Conservation (phyloP, 2,113 vertebrate species). For the Dendrocopos noguchii region DNA sequence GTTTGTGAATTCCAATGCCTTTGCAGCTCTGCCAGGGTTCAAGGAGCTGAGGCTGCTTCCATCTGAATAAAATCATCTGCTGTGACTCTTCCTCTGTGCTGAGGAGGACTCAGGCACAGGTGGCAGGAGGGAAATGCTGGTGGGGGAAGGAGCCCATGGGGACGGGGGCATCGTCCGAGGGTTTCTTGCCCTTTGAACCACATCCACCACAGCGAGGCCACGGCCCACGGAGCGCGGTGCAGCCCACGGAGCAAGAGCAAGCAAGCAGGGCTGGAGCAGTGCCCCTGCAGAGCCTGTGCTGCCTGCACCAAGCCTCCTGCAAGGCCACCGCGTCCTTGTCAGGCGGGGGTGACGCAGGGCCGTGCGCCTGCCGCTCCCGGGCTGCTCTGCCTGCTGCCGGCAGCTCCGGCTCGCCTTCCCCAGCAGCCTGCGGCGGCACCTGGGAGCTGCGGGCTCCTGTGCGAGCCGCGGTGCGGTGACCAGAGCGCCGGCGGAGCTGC, state of each 20-base stretch:
- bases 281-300: background rate
- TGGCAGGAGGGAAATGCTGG: background rate
- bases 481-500: background rate
- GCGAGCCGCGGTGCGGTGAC: background rate
- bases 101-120: background rate
- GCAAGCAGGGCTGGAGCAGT: fast-evolving
- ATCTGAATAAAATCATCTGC: background rate
- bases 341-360: background rate
- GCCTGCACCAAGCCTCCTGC: background rate
- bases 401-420: background rate
- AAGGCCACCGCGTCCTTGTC: slow-evolving; percentile 34
- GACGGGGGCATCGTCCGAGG: background rate
- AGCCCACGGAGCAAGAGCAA: fast-evolving
- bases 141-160: fast-evolving
- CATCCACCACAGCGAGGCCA: fast-evolving
- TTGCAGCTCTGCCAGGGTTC: slow-evolving; percentile 24
- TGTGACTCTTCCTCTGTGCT: background rate
- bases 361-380: background rate
- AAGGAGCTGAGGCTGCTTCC: slow-evolving; percentile 39
- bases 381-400: background rate
- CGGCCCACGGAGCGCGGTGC: fast-evolving
- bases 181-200: fast-evolving
- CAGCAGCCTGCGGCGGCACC: background rate
- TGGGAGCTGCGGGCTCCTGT: slow-evolving; percentile 23
- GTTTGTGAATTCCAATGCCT: slow-evolving; percentile 41